Evolutionary conservation across 2,113 vertebrate genomes (phyloP).

Genomic region (Gila orcuttii): DNA sequence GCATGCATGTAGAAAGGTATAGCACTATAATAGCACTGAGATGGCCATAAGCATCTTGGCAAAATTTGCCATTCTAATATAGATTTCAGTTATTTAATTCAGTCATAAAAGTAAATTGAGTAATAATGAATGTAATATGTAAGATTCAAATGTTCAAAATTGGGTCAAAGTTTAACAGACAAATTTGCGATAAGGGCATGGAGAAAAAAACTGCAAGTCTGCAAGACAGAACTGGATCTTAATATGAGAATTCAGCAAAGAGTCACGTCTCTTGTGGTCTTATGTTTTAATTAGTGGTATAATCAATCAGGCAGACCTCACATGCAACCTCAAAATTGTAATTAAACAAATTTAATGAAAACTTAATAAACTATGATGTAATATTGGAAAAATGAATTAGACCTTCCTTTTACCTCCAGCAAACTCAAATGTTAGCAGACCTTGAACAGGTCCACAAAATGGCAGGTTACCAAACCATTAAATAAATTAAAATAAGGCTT

Average conservation of each 20-base stretch:
- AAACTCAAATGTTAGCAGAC: conserved; percentile 6
- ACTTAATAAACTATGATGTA: conserved; percentile 7
- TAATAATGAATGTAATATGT: not conserved
- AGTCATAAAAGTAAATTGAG: not conserved
- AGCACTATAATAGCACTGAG: not conserved
- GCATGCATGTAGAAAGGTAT: not conserved
- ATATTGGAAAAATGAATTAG: conserved; percentile 4
- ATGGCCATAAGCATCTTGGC: not conserved
- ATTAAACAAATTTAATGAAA: conserved; percentile 33
- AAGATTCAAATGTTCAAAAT: not conserved
- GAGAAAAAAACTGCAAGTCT: not conserved
- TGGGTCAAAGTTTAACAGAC: not conserved
- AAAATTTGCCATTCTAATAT: not conserved
- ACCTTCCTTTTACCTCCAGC: not conserved
- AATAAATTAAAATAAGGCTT: conserved; percentile 14
- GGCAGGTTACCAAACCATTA: conserved; percentile 26
- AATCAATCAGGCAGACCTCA: conserved; percentile 28
- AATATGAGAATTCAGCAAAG: not conserved
- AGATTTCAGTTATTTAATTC: not conserved
- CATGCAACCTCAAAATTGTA: conserved; percentile 4
- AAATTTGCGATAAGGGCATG: no score
- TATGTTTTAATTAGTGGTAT: conserved; percentile 25
- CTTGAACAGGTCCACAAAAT: conserved; percentile 8
- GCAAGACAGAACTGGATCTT: not conserved
- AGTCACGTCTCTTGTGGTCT: conserved; percentile 11